These are phyloP conservation scores for Ericerus pela DNA, from an alignment of 1,140 invertebrate genomes.

Conservation along the genomic window DNA sequence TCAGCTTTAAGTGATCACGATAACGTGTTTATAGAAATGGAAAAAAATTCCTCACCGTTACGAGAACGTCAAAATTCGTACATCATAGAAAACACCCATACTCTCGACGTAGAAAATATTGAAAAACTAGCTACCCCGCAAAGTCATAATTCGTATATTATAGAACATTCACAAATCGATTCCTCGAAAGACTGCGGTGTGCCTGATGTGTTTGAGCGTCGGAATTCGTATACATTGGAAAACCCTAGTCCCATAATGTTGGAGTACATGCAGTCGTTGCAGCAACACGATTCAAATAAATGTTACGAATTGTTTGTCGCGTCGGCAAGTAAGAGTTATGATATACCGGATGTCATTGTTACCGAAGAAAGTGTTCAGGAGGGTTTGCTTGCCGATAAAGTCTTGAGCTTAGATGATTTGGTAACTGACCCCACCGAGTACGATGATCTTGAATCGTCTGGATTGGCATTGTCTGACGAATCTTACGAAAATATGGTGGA, in stretches of 20 bases:
- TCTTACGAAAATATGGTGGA: too few species aligned
- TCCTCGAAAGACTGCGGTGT: background rate
- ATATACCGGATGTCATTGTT: too few species aligned
- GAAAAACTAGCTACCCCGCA: background rate
- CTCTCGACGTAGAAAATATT: background rate
- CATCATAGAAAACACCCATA: background rate
- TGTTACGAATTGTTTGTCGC: too few species aligned
- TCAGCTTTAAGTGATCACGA: background rate
- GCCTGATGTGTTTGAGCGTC: constrained; percentile 1
- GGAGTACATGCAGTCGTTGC: background rate
- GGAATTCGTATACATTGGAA: constrained; percentile 17
- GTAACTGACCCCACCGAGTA: too few species aligned
- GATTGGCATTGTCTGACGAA: too few species aligned
- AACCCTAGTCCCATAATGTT: constrained; percentile 15
- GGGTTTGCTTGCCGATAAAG: too few species aligned
- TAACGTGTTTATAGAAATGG: background rate
- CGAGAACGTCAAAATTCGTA: background rate
- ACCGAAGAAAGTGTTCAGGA: too few species aligned
- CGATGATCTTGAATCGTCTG: too few species aligned
- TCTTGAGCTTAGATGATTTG: too few species aligned
- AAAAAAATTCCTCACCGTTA: background rate
- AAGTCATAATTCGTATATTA: background rate
- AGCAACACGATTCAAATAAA: too few species aligned
- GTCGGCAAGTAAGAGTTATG: too few species aligned
- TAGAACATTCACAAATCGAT: background rate